Percentiles rank a stretch among this genome's conserved stretches.
Conservation (phyloP, 2,113 vertebrate genomes). For the Sinocyclocheilus anophthalmus region DNA sequence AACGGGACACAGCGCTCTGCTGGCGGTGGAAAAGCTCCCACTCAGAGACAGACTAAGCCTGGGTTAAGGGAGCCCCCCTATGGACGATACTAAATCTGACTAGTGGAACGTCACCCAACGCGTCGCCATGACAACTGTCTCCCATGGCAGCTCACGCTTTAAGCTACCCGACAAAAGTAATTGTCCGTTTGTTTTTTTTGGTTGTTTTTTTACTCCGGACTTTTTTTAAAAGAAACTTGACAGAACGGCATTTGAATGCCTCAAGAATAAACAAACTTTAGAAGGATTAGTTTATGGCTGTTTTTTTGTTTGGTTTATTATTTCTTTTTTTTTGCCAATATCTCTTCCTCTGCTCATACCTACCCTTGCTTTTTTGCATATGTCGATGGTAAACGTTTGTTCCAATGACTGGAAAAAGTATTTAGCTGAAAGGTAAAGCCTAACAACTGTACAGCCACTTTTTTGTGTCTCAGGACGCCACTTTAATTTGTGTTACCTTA, state of each 20-base stretch:
- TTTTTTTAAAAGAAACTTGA: conserved; percentile 64
- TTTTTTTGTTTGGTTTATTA: conserved; percentile 47
- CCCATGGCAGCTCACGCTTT: conserved; percentile 80
- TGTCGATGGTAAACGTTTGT: conserved; percentile 67
- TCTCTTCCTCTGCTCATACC: conserved; percentile 62
- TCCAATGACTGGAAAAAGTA: conserved; percentile 64
- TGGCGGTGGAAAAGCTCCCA: conserved; percentile 83
- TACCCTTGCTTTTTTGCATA: conserved; percentile 73
- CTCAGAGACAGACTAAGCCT: conserved; percentile 87
- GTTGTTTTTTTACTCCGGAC: conserved; percentile 77
- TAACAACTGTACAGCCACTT: conserved; percentile 70
- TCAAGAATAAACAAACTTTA: conserved; percentile 69
- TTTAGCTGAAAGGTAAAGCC: conserved; percentile 67
- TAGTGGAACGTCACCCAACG: conserved; percentile 63
- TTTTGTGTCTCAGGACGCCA: conserved; percentile 68
- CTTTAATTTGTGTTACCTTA: conserved; percentile 74
- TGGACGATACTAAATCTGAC: conserved; percentile 87
- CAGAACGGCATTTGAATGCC: conserved; percentile 70
- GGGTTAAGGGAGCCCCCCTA: conserved; percentile 95
- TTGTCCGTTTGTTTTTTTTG: conserved; percentile 75
- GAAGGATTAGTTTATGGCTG: conserved; percentile 65
- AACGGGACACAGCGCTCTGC: conserved; percentile 85
- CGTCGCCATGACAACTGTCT: conserved; percentile 74
- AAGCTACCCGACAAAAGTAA: conserved; percentile 83
- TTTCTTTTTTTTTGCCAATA: conserved; percentile 59